Conservation (phyloP, 2,797 vertebrate species). For the Thripadectes ignobilis region DNA sequence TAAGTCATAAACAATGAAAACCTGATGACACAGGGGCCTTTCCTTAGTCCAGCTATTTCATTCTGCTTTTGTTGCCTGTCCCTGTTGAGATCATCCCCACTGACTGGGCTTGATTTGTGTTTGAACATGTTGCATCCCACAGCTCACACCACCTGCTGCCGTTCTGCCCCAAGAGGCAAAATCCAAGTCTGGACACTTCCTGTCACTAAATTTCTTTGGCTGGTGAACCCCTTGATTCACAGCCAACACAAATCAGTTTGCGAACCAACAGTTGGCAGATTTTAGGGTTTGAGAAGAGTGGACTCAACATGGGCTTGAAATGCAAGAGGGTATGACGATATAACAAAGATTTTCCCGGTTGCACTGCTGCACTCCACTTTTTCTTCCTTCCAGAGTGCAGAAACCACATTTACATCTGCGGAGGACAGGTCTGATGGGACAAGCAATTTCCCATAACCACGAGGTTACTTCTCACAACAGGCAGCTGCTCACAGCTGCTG, state of each 20-base stretch:
- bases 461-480: background rate
- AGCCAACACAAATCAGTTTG: background rate
- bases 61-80: background rate
- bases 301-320: background rate
- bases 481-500: constrained; percentile 34
- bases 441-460: background rate
- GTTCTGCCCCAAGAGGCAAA: background rate
- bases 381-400: background rate
- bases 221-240: background rate
- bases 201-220: background rate
- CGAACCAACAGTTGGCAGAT: background rate
- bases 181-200: background rate
- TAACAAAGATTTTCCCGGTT: background rate
- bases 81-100: background rate
- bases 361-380: background rate
- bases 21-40: background rate
- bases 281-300: background rate
- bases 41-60: background rate
- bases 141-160: background rate
- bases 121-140: background rate
- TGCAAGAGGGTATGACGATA: background rate
- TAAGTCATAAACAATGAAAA: background rate
- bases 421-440: accelerated
- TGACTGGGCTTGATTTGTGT: background rate
- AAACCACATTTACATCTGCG: background rate